Conservation (phyloP, 2,113 vertebrate genomes). For the Melanotaenia duboulayi region DNA sequence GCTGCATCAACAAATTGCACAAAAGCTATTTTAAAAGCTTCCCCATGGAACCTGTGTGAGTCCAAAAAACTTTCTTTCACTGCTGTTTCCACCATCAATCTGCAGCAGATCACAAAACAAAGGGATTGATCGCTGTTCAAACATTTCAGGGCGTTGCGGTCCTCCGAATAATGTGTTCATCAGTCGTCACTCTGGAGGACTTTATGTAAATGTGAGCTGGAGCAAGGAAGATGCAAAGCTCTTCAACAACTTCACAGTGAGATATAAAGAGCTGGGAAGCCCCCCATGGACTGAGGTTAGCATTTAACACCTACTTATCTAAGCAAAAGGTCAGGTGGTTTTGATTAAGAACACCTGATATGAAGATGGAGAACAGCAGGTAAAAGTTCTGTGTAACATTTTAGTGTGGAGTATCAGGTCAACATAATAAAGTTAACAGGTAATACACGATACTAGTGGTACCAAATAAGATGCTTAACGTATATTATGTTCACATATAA, state of each 20-base stretch:
- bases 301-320: not conserved
- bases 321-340: too few species aligned
- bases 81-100: not conserved
- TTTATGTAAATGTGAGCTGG: conserved; percentile 67
- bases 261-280: conserved; percentile 51
- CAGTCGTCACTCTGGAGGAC: conserved; percentile 45
- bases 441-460: too few species aligned
- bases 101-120: not conserved
- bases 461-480: too few species aligned
- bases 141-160: conserved; percentile 68
- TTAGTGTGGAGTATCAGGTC: too few species aligned
- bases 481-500: too few species aligned
- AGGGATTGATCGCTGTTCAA: not conserved
- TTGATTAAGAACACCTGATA: too few species aligned
- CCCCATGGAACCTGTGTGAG: conserved; percentile 56
- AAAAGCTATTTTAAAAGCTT: conserved; percentile 59
- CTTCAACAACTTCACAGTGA: conserved; percentile 50
- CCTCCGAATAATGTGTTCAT: conserved; percentile 51
- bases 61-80: not conserved
- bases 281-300: conserved; percentile 66
- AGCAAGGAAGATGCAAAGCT: fast-evolving
- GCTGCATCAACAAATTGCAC: conserved; percentile 52
- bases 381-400: too few species aligned
- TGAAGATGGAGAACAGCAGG: too few species aligned
- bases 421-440: too few species aligned